Percentiles rank a stretch among this genome's conserved stretches.
Conservation (phyloP, 2,113 vertebrate species). For the Hippocampus guttulatus region DNA sequence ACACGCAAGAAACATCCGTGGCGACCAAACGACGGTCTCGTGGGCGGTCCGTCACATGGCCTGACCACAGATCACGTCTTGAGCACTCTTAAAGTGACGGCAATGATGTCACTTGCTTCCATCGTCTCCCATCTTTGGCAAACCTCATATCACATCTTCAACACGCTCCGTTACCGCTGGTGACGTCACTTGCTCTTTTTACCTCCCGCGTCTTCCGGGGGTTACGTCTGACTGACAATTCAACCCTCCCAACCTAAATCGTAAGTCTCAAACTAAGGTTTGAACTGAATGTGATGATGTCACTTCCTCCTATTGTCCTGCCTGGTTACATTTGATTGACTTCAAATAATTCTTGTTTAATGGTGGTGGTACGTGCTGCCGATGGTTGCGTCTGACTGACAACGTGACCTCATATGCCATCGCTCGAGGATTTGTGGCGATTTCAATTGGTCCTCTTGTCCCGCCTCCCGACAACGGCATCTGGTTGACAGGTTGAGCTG, state of each 20-base stretch:
- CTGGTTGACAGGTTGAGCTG: background rate
- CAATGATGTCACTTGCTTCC: background rate
- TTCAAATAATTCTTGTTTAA: no score
- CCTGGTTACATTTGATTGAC: no score
- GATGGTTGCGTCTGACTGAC: background rate
- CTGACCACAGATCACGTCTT: no score
- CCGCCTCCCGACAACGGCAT: background rate
- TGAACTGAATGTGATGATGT: background rate
- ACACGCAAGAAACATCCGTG: background rate
- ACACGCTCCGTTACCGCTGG: background rate
- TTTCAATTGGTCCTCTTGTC: no score
- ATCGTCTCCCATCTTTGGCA: background rate
- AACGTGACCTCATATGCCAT: no score
- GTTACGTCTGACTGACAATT: background rate
- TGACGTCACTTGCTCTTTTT: background rate
- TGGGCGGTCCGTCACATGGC: background rate
- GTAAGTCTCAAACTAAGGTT: no score
- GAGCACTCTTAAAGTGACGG: no score
- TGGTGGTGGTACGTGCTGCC: background rate
- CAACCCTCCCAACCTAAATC: no score
- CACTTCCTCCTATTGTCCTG: background rate
- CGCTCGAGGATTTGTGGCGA: no score
- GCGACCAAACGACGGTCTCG: background rate
- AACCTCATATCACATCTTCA: background rate
- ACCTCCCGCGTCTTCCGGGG: no score